These are phyloP conservation scores for Lates japonicus DNA, from an alignment of 2,797 vertebrate genomes.

Conservation along the genomic window DNA sequence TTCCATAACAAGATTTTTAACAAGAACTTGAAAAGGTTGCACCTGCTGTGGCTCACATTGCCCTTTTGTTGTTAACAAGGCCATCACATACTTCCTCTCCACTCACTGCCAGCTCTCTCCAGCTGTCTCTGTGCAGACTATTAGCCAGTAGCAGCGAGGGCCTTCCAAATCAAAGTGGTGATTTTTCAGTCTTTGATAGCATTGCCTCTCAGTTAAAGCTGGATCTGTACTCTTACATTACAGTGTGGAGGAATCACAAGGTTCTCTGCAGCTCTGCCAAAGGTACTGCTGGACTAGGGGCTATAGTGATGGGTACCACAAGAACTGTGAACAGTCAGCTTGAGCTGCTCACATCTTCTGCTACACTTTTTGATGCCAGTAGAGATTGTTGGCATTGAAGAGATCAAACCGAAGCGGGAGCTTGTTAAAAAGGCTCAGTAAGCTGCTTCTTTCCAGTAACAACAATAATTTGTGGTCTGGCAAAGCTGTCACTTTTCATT, in stretches of 20 bases:
- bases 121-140: conserved; percentile 22
- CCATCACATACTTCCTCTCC: conserved; percentile 6
- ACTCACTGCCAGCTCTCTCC: neutral
- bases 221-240: neutral
- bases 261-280: neutral
- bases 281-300: neutral
- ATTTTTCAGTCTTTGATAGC: conserved; percentile 31
- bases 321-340: no score
- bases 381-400: neutral
- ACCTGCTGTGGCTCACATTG: conserved; percentile 24
- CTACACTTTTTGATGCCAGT: neutral
- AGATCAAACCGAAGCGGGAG: neutral
- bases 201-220: conserved; percentile 4
- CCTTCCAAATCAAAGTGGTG: neutral
- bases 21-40: conserved; percentile 45
- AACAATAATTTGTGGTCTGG: neutral
- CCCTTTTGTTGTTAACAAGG: conserved; percentile 56
- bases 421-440: neutral
- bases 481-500: neutral
- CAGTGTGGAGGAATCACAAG: neutral
- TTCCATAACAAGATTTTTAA: conserved; percentile 27
- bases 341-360: neutral
- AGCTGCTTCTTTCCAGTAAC: neutral
- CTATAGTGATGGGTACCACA: neutral
- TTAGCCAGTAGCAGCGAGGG: conserved; percentile 24